Evolutionary conservation across 2,888 invertebrate genomes (phyloP).

Genomic region (Sinotaia quadrata): DNA sequence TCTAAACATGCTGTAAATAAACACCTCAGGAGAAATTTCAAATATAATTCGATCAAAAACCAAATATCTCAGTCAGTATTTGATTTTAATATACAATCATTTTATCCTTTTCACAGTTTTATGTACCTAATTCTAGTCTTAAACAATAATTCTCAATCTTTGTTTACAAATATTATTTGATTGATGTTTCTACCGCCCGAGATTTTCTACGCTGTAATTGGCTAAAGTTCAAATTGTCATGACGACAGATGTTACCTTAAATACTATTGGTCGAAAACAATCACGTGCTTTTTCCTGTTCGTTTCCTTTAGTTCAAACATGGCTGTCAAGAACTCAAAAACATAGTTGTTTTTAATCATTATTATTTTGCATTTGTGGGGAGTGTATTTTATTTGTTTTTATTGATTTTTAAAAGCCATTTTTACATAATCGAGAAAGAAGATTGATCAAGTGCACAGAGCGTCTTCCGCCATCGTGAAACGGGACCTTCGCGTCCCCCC

Average conservation of each 20-base stretch:
- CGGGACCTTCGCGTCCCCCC: slow-evolving; percentile 12
- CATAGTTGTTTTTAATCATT: slow-evolving; percentile 18
- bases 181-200: too few species aligned
- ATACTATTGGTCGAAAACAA: slow-evolving; percentile 51
- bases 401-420: slow-evolving; percentile 8
- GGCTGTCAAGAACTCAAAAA: slow-evolving; percentile 50
- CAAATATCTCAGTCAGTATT: too few species aligned
- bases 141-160: too few species aligned
- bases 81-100: too few species aligned
- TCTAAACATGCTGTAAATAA: too few species aligned
- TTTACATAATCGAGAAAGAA: neutral
- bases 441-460: neutral
- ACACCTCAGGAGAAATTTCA: too few species aligned
- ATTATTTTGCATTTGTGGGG: slow-evolving; percentile 20
- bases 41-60: too few species aligned
- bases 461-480: slow-evolving; percentile 11
- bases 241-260: slow-evolving; percentile 59
- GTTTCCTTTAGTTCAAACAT: slow-evolving; percentile 63
- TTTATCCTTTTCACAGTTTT: too few species aligned
- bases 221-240: slow-evolving; percentile 61
- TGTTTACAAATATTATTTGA: too few species aligned
- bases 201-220: too few species aligned
- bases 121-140: too few species aligned
- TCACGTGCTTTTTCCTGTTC: slow-evolving; percentile 52
- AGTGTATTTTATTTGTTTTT: slow-evolving; percentile 20